Evolutionary conservation across 2,113 vertebrate genomes (phyloP).

Genomic region (Regulus satrapa): DNA sequence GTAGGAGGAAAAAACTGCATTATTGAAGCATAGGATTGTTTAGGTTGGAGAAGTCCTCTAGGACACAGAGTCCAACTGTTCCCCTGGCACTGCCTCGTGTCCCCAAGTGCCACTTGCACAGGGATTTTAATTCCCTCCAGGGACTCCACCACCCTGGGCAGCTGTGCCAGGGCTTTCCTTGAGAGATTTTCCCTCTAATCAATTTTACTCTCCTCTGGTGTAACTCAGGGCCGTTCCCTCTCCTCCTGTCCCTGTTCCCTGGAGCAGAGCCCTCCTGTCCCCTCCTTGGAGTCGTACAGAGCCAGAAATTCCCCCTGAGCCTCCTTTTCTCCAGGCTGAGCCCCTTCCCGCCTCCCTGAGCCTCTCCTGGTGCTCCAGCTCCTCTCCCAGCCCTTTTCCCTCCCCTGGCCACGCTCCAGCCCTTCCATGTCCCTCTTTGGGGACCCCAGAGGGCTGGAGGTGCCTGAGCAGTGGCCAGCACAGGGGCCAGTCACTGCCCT

Average conservation of each 20-base stretch:
- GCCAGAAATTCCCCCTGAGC: no score
- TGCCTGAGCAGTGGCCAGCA: neutral
- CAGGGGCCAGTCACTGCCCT: neutral
- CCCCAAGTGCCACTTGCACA: neutral
- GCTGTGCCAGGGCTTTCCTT: neutral
- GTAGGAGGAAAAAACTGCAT: neutral
- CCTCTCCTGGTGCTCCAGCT: neutral
- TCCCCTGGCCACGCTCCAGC: neutral
- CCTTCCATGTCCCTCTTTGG: neutral
- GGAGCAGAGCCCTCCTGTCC: neutral
- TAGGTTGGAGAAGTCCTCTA: neutral
- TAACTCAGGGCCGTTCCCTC: rapidly evolving
- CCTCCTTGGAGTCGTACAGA: neutral
- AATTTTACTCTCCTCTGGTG: rapidly evolving
- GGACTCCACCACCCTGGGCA: no score
- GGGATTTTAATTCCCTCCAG: neutral
- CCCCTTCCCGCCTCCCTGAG: neutral
- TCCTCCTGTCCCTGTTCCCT: neutral
- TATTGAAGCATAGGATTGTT: neutral
- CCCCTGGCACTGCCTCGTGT: neutral
- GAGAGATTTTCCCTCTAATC: neutral
- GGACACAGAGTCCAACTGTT: neutral
- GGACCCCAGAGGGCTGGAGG: neutral
- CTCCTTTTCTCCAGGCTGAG: no score
- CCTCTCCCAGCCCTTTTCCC: neutral